A percentile compares a stretch with the other conserved stretches of the same genome.
phyloP scores from a whole-genome alignment of 2,888 invertebrate species.

The Odontomyia ornata region DNA sequence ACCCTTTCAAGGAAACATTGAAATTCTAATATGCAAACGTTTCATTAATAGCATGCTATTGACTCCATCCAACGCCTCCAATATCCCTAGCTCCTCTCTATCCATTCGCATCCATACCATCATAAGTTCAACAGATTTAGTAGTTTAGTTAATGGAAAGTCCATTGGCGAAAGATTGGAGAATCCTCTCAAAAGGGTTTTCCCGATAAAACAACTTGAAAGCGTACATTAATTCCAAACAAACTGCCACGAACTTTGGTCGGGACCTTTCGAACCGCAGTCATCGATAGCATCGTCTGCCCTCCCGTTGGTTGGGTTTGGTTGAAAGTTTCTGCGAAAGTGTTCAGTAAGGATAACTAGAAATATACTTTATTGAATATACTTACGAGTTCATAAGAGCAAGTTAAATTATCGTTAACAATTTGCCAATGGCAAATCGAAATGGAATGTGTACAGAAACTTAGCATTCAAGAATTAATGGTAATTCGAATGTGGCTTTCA shows the following conservation, averaged over 20 bases:
- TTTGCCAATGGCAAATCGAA: background rate
- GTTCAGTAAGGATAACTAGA: background rate
- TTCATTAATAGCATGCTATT: background rate
- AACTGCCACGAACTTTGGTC: background rate
- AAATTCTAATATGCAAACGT: background rate
- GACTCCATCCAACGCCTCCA: background rate
- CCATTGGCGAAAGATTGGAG: background rate
- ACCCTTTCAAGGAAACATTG: no score
- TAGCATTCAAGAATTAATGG: background rate
- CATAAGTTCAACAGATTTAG: background rate
- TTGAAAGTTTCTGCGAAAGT: background rate
- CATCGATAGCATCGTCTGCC: background rate
- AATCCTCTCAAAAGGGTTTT: background rate
- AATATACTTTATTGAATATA: background rate
- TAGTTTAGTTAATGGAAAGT: conserved; percentile 16
- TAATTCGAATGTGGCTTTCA: background rate
- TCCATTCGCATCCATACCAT: background rate
- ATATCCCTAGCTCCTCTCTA: background rate
- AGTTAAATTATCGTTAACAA: background rate
- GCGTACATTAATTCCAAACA: conserved; percentile 2
- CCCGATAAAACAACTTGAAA: conserved; percentile 7
- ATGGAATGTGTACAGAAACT: background rate
- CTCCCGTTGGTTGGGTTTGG: background rate
- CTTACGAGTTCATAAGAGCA: background rate
- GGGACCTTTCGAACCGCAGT: background rate